Evolutionary conservation across 2,888 invertebrate genomes (phyloP), one percentile per base, ranked within the genome.

Genomic region (Blastobasis lacticolella): DNA sequence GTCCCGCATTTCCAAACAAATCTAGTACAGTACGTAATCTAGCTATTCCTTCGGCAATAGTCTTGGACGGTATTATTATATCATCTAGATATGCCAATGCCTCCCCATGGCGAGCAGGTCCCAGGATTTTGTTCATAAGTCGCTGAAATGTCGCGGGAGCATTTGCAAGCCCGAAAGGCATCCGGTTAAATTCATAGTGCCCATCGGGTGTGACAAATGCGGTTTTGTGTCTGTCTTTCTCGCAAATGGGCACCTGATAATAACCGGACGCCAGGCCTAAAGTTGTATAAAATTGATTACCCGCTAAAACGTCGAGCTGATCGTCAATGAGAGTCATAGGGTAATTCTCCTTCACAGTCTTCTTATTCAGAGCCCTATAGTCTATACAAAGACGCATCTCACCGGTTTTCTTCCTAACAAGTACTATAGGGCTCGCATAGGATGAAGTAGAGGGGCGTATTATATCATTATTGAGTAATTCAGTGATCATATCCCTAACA

Each of bases 111-210:
- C 44, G 49, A 23, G 23, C 37, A 37, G 40, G 3, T 49, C 43
- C n/a, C 37, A 44, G 36, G 37, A 46, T 38, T 48, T 51, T 42
- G 10, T 43, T 49, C 62, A 63, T 4, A 67, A 68, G 23, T 4
- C 37, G 7, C 69, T 73, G 37, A 45, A 71, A 69, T 0, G 64
- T 60, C 1, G 60, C 52, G 1, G 66, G 67, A 0, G 62, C 67
- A 42, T 69, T 71, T 2, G 45, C 49, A 23, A 62, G 46, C 6
- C 63, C 62, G 41, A 66, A 63, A 1, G 54, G 54, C 54, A 51
- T 54, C 6, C 54, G 10, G 1, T 44, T 54, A 45, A 45, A 54
- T 23, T 54, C 49, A 10, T 49, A 56, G 6, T 51, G 50, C 2
- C 55, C 53, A 9, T 53, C 53, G 5, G 52, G 53, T 5, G 52